Percentiles rank a stretch among this genome's conserved stretches.
phyloP scores from a whole-genome alignment of 2,797 vertebrate species.

The Onychomys torridus region DNA sequence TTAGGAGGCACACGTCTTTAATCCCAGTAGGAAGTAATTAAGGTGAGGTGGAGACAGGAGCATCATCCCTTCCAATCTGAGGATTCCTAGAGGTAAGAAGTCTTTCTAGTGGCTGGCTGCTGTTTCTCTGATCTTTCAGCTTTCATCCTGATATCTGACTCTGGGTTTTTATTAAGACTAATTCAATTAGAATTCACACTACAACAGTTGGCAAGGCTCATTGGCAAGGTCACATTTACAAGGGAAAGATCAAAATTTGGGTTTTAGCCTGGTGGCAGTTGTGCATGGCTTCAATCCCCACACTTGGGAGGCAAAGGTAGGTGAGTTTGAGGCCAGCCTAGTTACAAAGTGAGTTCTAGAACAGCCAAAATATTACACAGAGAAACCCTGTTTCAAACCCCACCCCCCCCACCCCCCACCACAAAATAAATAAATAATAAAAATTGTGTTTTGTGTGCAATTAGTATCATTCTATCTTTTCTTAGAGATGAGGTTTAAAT shows the following conservation, averaged over 20 bases:
- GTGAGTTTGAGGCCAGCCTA: neutral
- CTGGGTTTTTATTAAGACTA: no score
- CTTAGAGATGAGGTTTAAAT: neutral
- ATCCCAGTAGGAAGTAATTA: no score
- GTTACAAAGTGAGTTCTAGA: neutral
- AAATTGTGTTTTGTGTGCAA: neutral
- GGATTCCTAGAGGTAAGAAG: no score
- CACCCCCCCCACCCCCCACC: neutral
- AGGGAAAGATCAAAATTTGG: neutral
- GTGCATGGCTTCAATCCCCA: neutral
- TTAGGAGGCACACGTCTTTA: no score
- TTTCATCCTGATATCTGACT: no score
- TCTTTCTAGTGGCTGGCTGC: no score
- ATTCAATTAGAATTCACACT: no score
- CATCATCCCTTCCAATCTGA: no score
- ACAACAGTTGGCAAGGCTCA: neutral
- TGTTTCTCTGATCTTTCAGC: no score
- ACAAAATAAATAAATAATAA: neutral
- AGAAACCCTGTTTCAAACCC: neutral
- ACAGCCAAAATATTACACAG: neutral
- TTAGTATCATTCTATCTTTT: neutral
- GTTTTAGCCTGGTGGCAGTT: neutral
- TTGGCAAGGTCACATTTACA: neutral
- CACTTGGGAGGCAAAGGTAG: neutral
- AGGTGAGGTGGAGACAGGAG: no score